These are phyloP conservation scores for Brachionus sp. DNA, from an alignment of 1,140 invertebrate species.

Conservation along the genomic window DNA sequence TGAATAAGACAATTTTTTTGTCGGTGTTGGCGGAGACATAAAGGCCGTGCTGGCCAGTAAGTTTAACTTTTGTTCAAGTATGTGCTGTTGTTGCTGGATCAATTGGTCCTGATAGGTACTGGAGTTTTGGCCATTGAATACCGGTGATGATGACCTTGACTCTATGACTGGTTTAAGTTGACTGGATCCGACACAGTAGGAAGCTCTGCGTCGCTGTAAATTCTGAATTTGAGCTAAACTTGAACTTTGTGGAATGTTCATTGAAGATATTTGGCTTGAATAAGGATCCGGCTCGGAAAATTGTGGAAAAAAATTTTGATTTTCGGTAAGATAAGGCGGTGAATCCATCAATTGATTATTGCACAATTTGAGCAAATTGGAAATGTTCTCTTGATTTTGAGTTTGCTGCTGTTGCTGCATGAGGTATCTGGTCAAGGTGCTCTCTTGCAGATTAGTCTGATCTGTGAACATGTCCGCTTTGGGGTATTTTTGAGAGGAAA, in stretches of 20 bases:
- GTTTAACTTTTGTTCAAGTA: conserved; percentile 12
- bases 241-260: background rate
- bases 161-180: background rate
- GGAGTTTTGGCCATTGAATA: background rate
- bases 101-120: background rate
- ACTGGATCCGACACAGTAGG: background rate
- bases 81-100: conserved; percentile 12
- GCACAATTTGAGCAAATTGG: conserved; percentile 2
- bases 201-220: background rate
- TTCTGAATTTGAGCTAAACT: background rate
- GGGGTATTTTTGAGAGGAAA: background rate
- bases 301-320: background rate
- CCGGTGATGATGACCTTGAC: background rate
- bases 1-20: conserved; percentile 3
- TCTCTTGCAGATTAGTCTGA: conserved; percentile 13
- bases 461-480: background rate
- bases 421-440: background rate
- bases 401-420: background rate
- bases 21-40: background rate
- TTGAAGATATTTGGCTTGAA: background rate
- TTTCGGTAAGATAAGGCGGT: background rate
- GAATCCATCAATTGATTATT: background rate
- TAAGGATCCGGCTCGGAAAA: background rate
- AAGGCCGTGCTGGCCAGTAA: conserved; percentile 7
- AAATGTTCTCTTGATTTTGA: conserved; percentile 4